Percentiles rank a stretch among this genome's conserved stretches.
Conservation (phyloP, 2,888 invertebrate genomes). For the Hyppa rectilinea region DNA sequence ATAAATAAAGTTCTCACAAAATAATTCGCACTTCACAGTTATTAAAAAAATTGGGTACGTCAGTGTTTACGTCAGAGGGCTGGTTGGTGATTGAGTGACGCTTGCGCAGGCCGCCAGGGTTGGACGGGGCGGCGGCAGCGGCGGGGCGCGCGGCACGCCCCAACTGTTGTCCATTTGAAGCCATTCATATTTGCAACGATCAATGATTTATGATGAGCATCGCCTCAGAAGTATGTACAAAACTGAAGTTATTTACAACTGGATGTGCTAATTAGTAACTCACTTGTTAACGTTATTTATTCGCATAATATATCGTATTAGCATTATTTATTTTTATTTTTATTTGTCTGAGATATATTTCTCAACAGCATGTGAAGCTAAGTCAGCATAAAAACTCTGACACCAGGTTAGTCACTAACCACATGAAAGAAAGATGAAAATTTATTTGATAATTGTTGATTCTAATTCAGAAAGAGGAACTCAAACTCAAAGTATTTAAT, state of each 20-base stretch:
- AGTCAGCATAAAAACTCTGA: too few species aligned
- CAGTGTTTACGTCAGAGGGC: slow-evolving; percentile 72
- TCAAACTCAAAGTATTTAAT: too few species aligned
- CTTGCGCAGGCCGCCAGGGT: slow-evolving; percentile 76
- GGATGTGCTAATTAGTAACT: not conserved
- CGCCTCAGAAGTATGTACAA: not conserved
- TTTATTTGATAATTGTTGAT: not conserved
- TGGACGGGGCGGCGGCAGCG: slow-evolving; percentile 56
- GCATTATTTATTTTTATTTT: too few species aligned
- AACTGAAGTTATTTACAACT: not conserved
- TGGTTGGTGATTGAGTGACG: slow-evolving; percentile 77
- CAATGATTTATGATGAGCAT: slow-evolving; percentile 44
- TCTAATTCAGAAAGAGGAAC: not conserved
- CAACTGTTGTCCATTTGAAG: slow-evolving; percentile 59
- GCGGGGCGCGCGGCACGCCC: slow-evolving; percentile 59
- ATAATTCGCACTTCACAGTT: slow-evolving; percentile 31
- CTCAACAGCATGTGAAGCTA: too few species aligned
- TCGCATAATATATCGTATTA: not conserved
- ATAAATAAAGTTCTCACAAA: slow-evolving; percentile 16
- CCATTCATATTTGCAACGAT: slow-evolving; percentile 56
- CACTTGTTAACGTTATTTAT: not conserved
- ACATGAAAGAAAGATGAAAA: too few species aligned
- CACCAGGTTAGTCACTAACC: too few species aligned
- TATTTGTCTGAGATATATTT: too few species aligned
- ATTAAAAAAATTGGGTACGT: slow-evolving; percentile 6